A percentile compares a stretch with the other conserved stretches of the same genome.
Evolutionary conservation across 2,797 vertebrate species (phyloP).

Genomic region (Neosilurus hyrtlii): DNA sequence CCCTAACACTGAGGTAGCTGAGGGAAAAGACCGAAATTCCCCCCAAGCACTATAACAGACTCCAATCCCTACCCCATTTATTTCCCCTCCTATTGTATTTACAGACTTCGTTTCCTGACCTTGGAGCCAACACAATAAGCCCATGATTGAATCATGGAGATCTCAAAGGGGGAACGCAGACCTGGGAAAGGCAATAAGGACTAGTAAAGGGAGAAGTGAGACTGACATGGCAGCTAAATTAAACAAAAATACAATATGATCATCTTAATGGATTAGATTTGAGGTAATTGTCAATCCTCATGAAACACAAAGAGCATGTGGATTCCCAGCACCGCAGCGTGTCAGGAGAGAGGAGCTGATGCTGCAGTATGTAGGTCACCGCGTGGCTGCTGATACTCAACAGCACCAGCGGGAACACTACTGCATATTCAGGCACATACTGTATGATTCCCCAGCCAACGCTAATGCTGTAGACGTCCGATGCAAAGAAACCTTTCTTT

Average conservation of each 20-base stretch:
- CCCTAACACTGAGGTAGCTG: constrained; percentile 15
- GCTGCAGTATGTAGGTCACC: constrained; percentile 54
- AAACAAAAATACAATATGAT: constrained; percentile 24
- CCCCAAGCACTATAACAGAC: constrained; percentile 30
- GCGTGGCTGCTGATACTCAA: constrained; percentile 37
- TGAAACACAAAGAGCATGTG: constrained; percentile 29
- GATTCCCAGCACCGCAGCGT: constrained; percentile 33
- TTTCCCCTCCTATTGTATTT: constrained; percentile 37
- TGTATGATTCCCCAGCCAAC: not conserved
- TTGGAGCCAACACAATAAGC: constrained; percentile 30
- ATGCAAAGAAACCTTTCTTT: not conserved
- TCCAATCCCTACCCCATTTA: constrained; percentile 36
- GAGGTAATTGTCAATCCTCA: constrained; percentile 16
- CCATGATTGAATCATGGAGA: constrained; percentile 39
- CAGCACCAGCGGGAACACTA: constrained; percentile 32
- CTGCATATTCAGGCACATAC: constrained; percentile 10
- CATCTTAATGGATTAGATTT: constrained; percentile 30
- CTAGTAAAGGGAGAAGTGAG: not conserved
- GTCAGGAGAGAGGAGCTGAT: constrained; percentile 35
- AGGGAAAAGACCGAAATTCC: constrained; percentile 22
- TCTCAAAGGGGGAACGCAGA: constrained; percentile 21
- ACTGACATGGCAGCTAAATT: not conserved
- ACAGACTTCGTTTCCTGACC: constrained; percentile 37
- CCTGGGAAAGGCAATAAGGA: constrained; percentile 8
- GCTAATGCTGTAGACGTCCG: constrained; percentile 9